These are phyloP conservation scores for Drosophila sp. DNA, from an alignment of 1,140 invertebrate genomes.

Conservation along the genomic window DNA sequence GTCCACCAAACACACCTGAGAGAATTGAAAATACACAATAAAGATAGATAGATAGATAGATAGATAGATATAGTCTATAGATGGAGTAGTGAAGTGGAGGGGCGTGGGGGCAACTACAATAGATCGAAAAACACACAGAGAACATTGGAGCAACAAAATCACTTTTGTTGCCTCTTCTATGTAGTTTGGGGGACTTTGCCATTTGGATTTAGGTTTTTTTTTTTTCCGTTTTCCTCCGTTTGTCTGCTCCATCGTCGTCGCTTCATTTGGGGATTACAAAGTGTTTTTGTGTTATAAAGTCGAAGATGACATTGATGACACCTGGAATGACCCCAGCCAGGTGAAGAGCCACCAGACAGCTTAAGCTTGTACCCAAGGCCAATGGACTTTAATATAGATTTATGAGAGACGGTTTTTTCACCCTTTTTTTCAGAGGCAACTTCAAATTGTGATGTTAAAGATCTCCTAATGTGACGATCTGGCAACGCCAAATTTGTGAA, in stretches of 20 bases:
- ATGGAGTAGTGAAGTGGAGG: conserved; percentile 16
- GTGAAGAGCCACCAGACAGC: conserved; percentile 50
- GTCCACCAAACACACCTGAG: neutral
- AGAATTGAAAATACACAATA: conserved; percentile 12
- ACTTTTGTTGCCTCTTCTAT: no score
- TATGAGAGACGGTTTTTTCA: neutral
- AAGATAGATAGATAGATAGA: conserved; percentile 10
- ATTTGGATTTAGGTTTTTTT: conserved; percentile 12
- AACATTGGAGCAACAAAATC: no score
- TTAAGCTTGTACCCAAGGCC: conserved; percentile 38
- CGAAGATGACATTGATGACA: conserved; percentile 81
- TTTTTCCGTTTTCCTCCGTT: conserved; percentile 11
- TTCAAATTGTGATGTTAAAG: neutral
- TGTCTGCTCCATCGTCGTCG: conserved; percentile 48
- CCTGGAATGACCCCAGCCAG: conserved; percentile 56
- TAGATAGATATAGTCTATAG: conserved; percentile 44
- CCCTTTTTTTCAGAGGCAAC: neutral
- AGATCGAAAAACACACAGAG: conserved; percentile 27
- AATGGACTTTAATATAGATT: conserved; percentile 33
- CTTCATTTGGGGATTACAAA: conserved; percentile 81
- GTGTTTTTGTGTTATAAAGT: conserved; percentile 82
- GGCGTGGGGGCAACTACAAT: conserved; percentile 61
- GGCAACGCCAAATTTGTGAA: no score
- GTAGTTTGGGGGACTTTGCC: conserved; percentile 5
- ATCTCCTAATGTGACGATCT: no score